Evolutionary conservation across 2,888 invertebrate species (phyloP), one percentile per base, ranked within the genome.

Genomic region (Leptinotarsa rubiginosa): DNA sequence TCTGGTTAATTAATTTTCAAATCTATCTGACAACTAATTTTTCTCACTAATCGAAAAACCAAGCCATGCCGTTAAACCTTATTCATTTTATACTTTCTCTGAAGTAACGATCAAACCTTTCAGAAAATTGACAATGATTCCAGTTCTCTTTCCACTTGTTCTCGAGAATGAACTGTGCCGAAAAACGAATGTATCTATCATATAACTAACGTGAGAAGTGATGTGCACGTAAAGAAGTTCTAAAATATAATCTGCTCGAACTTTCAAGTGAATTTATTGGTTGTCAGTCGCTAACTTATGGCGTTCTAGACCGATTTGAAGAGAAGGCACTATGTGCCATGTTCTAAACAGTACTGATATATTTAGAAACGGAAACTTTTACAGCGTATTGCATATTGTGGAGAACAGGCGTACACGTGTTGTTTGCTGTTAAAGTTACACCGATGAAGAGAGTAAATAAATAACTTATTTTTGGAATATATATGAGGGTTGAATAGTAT

Each of bases 151-250:
- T 62, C n/a, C 62, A n/a, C 62, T 7, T 31, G n/a, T 25, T 62
- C 56, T 66, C 47, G 52, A 70, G 70, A 72, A 77, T 74, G 75
- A 75, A 68, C 74, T 68, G 70, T 65, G 70, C 75, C 77, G 66
- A 68, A 76, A 78, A 78, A 76, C 76, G 75, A 78, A 78, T 72
- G 74, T 69, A 65, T 65, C 73, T 74, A 70, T 67, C 75, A 47
- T 73, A 64, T 74, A 75, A 50, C 15, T 41, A 41, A 78, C 75
- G 71, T 78, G 78, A 75, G 76, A 76, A 78, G 73, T 77, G 77
- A 78, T 72, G 78, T 50, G 74, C 71, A 69, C 77, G 76, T 77
- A 75, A 78, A 78, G 78, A 75, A 77, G 75, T 73, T 77, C 77
- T 77, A 71, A 74, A 78, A 78, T 75, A 78, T 77, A 75, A 75